Percentiles rank a stretch among this genome's conserved stretches.
phyloP scores from a whole-genome alignment of 53 echinoderm and acorn worm genomes.

The Pentamera pediparva region DNA sequence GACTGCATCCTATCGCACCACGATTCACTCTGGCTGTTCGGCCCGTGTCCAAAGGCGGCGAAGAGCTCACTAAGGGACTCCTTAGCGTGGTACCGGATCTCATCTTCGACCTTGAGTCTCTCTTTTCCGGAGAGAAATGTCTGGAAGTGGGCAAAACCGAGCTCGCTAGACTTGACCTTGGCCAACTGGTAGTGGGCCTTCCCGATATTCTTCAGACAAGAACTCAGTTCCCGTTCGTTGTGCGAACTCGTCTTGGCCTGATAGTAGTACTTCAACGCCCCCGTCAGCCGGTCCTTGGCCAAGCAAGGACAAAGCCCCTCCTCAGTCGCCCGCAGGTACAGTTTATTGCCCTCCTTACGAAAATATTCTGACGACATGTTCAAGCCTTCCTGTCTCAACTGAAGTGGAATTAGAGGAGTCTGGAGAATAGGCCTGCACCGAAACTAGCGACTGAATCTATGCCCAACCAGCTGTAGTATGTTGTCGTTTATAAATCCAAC shows the following conservation, averaged over 20 bases:
- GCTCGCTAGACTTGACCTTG: neutral
- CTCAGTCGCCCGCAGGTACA: neutral
- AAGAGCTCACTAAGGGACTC: slow-evolving; percentile 1
- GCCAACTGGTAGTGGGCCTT: slow-evolving; percentile 16
- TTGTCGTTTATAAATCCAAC: too few relatives aligned
- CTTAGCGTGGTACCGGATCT: slow-evolving; percentile 3
- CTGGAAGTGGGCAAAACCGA: too few relatives aligned
- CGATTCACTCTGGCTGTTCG: neutral
- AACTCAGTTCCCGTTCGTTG: neutral
- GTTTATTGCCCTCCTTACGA: neutral
- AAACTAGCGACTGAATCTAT: too few relatives aligned
- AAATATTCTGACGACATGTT: too few relatives aligned
- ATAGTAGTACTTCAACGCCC: neutral
- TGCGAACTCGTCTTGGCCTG: neutral
- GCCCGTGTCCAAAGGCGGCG: neutral
- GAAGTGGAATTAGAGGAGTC: too few relatives aligned
- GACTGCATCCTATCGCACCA: slow-evolving; percentile 9
- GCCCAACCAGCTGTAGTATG: too few relatives aligned
- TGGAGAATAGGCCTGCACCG: too few relatives aligned
- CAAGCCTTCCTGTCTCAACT: too few relatives aligned
- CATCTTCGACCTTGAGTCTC: slow-evolving; percentile 9
- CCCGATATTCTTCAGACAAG: neutral
- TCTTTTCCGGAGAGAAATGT: too few relatives aligned
- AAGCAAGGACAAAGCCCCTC: neutral
- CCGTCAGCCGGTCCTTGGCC: neutral